A percentile compares a stretch with the other conserved stretches of the same genome.
Conservation (phyloP, 92 coral and sea anemone genomes). For the Phymanthus crucifer region DNA sequence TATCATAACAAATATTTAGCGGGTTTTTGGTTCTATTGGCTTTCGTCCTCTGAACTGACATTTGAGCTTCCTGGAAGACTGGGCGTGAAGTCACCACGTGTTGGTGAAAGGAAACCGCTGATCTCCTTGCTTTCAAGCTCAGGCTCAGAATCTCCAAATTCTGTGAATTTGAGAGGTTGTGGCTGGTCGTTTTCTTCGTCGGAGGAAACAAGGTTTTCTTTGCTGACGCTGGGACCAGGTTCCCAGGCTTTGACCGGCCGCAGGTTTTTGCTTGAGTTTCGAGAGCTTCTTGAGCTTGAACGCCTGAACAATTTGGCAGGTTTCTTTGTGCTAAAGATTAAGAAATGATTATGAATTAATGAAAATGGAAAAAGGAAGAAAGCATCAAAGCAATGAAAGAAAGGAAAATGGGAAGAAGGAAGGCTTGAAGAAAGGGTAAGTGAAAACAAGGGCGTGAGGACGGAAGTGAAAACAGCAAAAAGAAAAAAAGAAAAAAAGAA, state of each 20-base stretch:
- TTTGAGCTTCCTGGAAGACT: conserved; percentile 6
- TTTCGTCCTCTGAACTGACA: background rate
- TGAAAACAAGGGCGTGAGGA: no score
- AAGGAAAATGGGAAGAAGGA: background rate
- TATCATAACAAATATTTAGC: no score
- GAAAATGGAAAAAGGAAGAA: background rate
- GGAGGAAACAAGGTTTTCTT: conserved; percentile 5
- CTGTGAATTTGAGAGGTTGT: background rate
- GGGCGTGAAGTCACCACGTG: background rate
- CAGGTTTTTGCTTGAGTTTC: background rate
- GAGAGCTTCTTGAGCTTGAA: background rate
- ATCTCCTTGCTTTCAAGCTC: conserved; percentile 7
- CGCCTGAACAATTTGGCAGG: background rate
- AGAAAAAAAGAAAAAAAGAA: background rate
- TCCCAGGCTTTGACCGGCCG: background rate
- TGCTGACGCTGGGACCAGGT: background rate
- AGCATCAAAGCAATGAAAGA: background rate
- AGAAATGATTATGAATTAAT: background rate
- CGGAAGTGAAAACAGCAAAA: background rate
- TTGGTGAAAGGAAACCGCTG: background rate
- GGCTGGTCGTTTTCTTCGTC: background rate
- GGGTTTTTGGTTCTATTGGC: no score
- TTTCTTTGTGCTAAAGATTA: background rate
- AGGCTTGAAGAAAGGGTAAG: background rate
- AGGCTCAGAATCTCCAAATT: conserved; percentile 4